These are phyloP conservation scores for Patella pellucida DNA, from an alignment of 2,888 invertebrate species.

Conservation along the genomic window DNA sequence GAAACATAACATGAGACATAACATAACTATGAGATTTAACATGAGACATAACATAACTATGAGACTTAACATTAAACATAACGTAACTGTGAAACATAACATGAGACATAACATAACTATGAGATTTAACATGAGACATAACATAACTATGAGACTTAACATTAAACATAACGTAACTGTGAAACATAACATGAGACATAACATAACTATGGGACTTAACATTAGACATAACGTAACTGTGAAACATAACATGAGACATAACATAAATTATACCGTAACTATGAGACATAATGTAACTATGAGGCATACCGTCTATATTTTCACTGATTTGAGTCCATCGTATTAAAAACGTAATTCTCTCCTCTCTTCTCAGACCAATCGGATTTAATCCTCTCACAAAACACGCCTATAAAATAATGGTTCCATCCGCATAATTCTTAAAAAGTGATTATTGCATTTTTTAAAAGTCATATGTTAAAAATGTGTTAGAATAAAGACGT, in stretches of 20 bases:
- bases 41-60: no score
- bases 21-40: no score
- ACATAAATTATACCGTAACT: conserved; percentile 26
- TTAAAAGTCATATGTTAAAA: no score
- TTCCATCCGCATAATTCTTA: no score
- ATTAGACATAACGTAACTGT: conserved; percentile 11
- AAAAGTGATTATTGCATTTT: no score
- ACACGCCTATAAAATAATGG: conserved; percentile 31
- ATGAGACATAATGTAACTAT: no score
- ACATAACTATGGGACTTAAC: conserved; percentile 33
- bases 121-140: conserved; percentile 6
- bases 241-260: conserved; percentile 4
- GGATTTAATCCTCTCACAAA: conserved; percentile 38
- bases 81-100: conserved; percentile 33
- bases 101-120: conserved; percentile 13
- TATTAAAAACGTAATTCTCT: conserved; percentile 28
- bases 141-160: no score
- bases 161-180: no score
- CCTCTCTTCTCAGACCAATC: conserved; percentile 28
- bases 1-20: conserved; percentile 26
- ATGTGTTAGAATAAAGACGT: no score
- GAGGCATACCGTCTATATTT: conserved; percentile 29
- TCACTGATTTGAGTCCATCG: conserved; percentile 33
- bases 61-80: background rate
- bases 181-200: conserved; percentile 1